phyloP scores from a whole-genome alignment of 2,888 invertebrate genomes.

The Sarcophaga subvicina region DNA sequence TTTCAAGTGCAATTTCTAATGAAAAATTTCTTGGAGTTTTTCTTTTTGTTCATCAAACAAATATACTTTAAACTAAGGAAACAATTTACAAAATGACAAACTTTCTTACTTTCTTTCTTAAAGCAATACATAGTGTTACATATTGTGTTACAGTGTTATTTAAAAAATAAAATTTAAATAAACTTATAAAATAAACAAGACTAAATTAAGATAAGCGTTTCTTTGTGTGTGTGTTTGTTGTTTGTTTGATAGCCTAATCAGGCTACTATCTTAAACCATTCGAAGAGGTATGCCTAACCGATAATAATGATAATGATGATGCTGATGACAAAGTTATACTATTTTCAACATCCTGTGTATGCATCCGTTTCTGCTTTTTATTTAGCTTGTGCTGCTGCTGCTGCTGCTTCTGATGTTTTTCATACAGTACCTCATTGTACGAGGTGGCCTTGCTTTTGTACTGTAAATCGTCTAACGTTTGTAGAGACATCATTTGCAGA shows the following conservation, averaged over 20 bases:
- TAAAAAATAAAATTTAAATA: conserved; percentile 26
- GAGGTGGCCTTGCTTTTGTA: conserved; percentile 16
- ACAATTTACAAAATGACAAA: conserved; percentile 21
- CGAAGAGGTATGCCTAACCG: conserved; percentile 37
- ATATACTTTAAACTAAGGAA: conserved; percentile 24
- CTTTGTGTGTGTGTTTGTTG: conserved; percentile 28
- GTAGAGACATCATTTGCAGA: conserved; percentile 71
- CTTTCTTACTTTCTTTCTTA: background rate
- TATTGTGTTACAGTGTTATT: background rate
- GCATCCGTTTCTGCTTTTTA: background rate
- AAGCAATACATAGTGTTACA: background rate
- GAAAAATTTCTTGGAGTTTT: too few species aligned
- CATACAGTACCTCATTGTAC: conserved; percentile 3
- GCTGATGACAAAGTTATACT: conserved; percentile 13
- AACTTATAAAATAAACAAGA: conserved; percentile 46
- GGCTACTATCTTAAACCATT: conserved; percentile 64
- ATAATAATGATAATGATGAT: background rate
- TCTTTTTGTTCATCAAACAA: too few species aligned
- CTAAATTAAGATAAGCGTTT: conserved; percentile 57
- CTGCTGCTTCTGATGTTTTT: conserved; percentile 20
- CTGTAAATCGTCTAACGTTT: conserved; percentile 41
- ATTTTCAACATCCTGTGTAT: conserved; percentile 7
- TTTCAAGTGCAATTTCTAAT: too few species aligned
- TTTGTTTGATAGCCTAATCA: conserved; percentile 5
- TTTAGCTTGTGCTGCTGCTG: background rate